Conservation (phyloP, 2,888 invertebrate species). For the Drosophila mimica region DNA sequence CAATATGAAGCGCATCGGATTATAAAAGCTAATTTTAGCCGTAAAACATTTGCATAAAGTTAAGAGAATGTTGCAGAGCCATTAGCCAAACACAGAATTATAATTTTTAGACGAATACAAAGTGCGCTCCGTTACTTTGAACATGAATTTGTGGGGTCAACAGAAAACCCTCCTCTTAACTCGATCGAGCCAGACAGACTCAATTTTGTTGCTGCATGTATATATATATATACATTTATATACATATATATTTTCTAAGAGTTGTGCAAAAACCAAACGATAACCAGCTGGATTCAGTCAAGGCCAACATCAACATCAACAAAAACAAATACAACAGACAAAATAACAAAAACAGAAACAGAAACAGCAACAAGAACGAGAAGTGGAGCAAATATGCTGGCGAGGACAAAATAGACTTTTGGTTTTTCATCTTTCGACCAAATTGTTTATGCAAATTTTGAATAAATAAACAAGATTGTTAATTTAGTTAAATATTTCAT, state of each 20-base stretch:
- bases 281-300: conserved; percentile 53
- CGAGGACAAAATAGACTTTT: conserved; percentile 73
- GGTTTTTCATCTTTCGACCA: conserved; percentile 80
- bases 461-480: conserved; percentile 82
- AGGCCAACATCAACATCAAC: conserved; percentile 56
- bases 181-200: background rate
- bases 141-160: conserved; percentile 10
- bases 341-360: background rate
- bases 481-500: conserved; percentile 82
- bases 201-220: conserved; percentile 3
- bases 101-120: conserved; percentile 1
- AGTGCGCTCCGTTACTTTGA: conserved; percentile 13
- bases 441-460: conserved; percentile 82
- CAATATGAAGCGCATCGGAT: background rate
- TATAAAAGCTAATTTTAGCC: conserved; percentile 1
- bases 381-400: conserved; percentile 35
- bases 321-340: conserved; percentile 21
- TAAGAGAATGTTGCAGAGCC: background rate
- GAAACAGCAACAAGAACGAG: conserved; percentile 10
- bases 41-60: conserved; percentile 14
- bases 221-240: background rate
- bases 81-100: conserved; percentile 6
- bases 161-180: background rate
- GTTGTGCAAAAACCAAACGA: conserved; percentile 20
- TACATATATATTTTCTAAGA: conserved; percentile 4